Conservation (phyloP, 2,113 vertebrate genomes). For the Prunella himalayana region DNA sequence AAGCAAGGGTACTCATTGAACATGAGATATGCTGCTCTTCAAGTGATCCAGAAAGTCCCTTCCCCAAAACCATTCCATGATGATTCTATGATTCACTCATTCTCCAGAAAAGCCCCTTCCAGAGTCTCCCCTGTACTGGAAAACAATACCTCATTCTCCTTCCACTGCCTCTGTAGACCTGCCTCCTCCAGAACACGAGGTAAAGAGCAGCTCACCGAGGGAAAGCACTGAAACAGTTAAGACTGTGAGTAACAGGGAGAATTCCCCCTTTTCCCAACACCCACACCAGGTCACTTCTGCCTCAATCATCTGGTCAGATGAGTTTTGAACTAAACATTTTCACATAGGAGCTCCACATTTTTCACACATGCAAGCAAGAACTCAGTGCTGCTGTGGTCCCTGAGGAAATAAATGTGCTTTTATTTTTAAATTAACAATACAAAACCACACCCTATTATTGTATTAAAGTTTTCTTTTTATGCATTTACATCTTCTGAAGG, state of each 20-base stretch:
- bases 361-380: background rate
- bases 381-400: background rate
- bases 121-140: background rate
- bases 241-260: fast-evolving
- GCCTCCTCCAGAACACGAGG: fast-evolving
- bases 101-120: background rate
- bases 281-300: background rate
- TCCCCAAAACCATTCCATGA: background rate
- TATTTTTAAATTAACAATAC: background rate
- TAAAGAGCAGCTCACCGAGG: background rate
- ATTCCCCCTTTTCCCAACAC: background rate
- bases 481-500: background rate
- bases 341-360: background rate
- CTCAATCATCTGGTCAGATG: background rate
- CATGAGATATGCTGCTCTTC: background rate
- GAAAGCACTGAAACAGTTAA: background rate
- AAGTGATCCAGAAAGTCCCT: background rate
- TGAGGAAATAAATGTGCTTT: background rate
- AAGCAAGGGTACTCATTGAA: background rate
- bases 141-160: background rate
- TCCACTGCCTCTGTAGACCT: background rate
- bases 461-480: background rate
- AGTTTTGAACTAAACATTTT: background rate
- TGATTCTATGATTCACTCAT: background rate
- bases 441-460: background rate